Evolutionary conservation across 2,797 vertebrate genomes (phyloP).

Genomic region (Eptatretus atami): DNA sequence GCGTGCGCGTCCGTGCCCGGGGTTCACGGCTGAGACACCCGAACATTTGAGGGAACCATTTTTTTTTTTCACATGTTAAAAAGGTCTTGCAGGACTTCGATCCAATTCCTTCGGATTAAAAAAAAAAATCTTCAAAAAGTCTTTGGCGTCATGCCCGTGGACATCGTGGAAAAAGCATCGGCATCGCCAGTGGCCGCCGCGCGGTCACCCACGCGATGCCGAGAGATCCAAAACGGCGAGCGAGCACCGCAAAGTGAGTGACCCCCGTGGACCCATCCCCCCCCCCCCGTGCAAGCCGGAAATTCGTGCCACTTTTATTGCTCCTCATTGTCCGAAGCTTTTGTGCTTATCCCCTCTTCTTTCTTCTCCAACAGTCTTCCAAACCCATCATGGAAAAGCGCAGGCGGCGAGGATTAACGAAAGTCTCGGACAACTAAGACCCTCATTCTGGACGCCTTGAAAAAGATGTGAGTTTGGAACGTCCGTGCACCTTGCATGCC

Average conservation of each 20-base stretch:
- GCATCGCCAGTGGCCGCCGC: slow-evolving; percentile 68
- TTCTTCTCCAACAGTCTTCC: slow-evolving; percentile 27
- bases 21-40: no score
- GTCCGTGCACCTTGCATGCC: no score
- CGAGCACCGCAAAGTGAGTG: slow-evolving; percentile 63
- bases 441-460: slow-evolving; percentile 59
- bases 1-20: no score
- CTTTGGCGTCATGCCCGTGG: slow-evolving; percentile 55
- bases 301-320: no score
- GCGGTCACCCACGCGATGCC: slow-evolving; percentile 45
- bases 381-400: slow-evolving; percentile 75
- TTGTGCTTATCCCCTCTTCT: slow-evolving; percentile 3
- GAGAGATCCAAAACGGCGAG: slow-evolving; percentile 91
- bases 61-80: no score
- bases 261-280: no score
- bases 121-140: neutral
- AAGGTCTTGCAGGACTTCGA: neutral
- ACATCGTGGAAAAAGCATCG: slow-evolving; percentile 71
- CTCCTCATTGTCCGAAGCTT: no score
- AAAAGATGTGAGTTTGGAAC: slow-evolving; percentile 46
- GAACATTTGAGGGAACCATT: no score
- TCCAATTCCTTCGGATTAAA: neutral
- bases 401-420: slow-evolving; percentile 52
- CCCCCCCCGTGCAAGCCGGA: no score
- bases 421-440: slow-evolving; percentile 63